phyloP scores from a whole-genome alignment of 2,888 invertebrate species.

The Tetanocera ferruginea region DNA sequence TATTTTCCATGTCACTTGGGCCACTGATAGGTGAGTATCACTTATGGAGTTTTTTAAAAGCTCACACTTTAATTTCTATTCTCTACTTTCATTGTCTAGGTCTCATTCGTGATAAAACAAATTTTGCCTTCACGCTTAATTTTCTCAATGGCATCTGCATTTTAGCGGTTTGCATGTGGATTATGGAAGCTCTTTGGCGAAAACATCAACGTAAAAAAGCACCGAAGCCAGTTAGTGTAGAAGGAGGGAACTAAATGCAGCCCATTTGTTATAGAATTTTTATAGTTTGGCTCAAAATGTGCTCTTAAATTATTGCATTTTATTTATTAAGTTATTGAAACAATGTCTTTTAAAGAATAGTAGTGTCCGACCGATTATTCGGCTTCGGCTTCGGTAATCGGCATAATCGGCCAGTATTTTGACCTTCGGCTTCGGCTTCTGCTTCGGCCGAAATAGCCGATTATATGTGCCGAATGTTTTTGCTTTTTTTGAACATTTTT shows the following conservation, averaged over 20 bases:
- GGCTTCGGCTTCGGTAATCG: too few species aligned
- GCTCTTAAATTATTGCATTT: neutral
- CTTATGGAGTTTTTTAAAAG: neutral
- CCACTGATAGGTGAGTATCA: conserved; percentile 76
- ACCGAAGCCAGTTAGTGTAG: neutral
- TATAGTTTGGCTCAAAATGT: neutral
- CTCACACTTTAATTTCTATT: neutral
- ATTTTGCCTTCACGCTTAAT: conserved; percentile 76
- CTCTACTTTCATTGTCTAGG: conserved; percentile 69
- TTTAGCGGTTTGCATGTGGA: conserved; percentile 76
- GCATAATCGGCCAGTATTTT: too few species aligned
- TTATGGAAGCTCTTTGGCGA: conserved; percentile 69
- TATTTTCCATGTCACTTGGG: conserved; percentile 75
- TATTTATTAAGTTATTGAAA: neutral
- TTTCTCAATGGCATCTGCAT: conserved; percentile 77
- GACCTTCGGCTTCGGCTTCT: too few species aligned
- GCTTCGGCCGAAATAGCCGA: too few species aligned
- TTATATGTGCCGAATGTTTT: too few species aligned
- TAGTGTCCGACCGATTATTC: too few species aligned
- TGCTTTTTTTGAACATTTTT: too few species aligned
- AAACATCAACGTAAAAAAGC: conserved; percentile 43
- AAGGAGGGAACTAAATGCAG: neutral
- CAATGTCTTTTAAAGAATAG: neutral
- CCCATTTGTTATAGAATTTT: neutral
- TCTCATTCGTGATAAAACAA: conserved; percentile 75